Conservation (phyloP, 2,888 invertebrate genomes). For the Philhelius pedissequus region DNA sequence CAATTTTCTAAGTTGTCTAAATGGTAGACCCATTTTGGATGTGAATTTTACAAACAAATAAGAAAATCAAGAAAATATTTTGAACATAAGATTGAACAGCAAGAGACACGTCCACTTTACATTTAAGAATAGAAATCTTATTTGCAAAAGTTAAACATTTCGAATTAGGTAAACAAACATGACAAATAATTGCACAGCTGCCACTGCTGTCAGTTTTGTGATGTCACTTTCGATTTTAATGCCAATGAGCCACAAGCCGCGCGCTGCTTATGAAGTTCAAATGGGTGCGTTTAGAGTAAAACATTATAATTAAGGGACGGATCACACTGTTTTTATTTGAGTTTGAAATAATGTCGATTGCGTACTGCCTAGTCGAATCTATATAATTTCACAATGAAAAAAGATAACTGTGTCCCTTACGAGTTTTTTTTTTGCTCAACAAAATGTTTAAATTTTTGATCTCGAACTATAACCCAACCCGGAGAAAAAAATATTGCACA, state of each 20-base stretch:
- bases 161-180: constrained; percentile 15
- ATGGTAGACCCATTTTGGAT: constrained; percentile 75
- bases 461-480: too few species aligned
- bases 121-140: neutral
- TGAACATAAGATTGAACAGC: neutral
- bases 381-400: too few species aligned
- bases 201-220: neutral
- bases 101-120: neutral
- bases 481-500: too few species aligned
- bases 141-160: neutral
- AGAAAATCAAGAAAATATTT: neutral
- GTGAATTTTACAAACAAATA: neutral
- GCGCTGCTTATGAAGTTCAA: too few species aligned
- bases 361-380: too few species aligned
- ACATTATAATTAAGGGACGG: too few species aligned
- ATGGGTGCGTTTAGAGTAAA: too few species aligned
- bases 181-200: constrained; percentile 4
- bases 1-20: constrained; percentile 76
- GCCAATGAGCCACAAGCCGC: neutral
- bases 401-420: too few species aligned
- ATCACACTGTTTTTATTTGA: too few species aligned
- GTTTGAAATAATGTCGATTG: too few species aligned
- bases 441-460: too few species aligned
- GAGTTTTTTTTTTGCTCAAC: too few species aligned
- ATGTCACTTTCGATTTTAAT: neutral